These are phyloP conservation scores for Hybos culiciformis DNA, from an alignment of 2,888 invertebrate species.

Conservation along the genomic window DNA sequence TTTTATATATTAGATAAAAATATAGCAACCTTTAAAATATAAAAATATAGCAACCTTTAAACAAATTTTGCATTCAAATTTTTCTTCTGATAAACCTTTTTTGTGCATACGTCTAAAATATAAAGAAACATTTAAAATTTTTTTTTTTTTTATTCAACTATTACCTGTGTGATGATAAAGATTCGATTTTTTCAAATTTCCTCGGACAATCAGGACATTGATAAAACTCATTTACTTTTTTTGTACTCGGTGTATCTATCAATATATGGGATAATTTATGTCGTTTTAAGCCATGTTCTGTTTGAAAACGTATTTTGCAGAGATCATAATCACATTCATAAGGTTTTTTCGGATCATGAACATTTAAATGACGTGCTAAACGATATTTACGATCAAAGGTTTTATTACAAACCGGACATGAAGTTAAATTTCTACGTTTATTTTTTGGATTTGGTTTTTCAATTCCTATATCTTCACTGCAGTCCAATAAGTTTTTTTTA, in stretches of 20 bases:
- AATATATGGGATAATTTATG: conserved; percentile 24
- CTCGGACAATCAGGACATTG: conserved; percentile 42
- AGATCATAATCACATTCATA: conserved; percentile 20
- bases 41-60: too few relatives aligned
- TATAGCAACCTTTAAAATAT: too few relatives aligned
- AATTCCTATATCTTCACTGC: not conserved
- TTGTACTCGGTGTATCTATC: not conserved
- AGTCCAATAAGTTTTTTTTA: conserved; percentile 20
- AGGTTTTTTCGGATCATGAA: conserved; percentile 20
- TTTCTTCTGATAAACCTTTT: conserved; percentile 18
- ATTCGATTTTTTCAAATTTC: conserved; percentile 39
- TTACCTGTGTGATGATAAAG: conserved; percentile 38
- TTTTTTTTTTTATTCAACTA: too few relatives aligned
- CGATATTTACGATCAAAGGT: conserved; percentile 36
- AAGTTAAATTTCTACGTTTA: conserved; percentile 12
- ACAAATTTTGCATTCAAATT: conserved; percentile 37
- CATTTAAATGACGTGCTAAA: conserved; percentile 23
- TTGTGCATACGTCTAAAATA: conserved; percentile 26
- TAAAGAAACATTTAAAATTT: too few relatives aligned
- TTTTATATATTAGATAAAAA: too few relatives aligned
- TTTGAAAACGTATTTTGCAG: conserved; percentile 20
- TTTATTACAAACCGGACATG: conserved; percentile 39
- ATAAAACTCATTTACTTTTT: too few relatives aligned
- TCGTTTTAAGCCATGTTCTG: conserved; percentile 21
- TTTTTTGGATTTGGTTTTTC: conserved; percentile 16